Evolutionary conservation across 2,113 vertebrate species (phyloP).

Genomic region (Thamnaconus septentrionalis): DNA sequence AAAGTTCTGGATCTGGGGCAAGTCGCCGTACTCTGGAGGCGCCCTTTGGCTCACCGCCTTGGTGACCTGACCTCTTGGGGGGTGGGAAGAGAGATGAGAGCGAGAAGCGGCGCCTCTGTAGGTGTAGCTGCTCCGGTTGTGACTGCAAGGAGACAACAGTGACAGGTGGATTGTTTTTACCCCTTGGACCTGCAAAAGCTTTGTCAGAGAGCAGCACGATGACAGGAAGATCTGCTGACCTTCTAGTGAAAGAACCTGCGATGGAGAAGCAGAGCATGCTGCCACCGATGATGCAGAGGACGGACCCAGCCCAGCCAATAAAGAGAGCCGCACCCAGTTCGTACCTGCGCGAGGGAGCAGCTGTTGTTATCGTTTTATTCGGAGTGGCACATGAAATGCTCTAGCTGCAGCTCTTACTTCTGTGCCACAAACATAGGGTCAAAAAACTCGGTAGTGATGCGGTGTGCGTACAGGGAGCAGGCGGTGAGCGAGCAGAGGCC

Average conservation of each 20-base stretch:
- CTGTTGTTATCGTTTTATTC: not conserved
- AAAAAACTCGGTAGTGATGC: slow-evolving; percentile 94
- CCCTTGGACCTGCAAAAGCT: too few relatives aligned
- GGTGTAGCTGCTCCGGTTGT: slow-evolving; percentile 64
- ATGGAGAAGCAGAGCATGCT: slow-evolving; percentile 74
- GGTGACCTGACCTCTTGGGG: slow-evolving; percentile 67
- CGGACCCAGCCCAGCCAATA: slow-evolving; percentile 80
- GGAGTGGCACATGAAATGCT: not conserved
- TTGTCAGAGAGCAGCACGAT: too few relatives aligned
- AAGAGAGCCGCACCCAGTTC: slow-evolving; percentile 81
- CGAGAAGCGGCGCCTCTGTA: slow-evolving; percentile 81
- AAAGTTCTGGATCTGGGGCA: slow-evolving; percentile 71
- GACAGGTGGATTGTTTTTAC: not conserved
- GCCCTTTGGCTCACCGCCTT: slow-evolving; percentile 67
- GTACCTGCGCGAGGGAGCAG: slow-evolving; percentile 63
- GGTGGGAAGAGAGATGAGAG: slow-evolving; percentile 79
- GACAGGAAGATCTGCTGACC: slow-evolving; percentile 38
- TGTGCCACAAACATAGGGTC: slow-evolving; percentile 89
- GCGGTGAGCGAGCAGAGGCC: slow-evolving; percentile 90
- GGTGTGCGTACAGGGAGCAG: slow-evolving; percentile 93
- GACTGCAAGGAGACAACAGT: slow-evolving; percentile 35
- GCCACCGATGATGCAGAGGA: slow-evolving; percentile 78
- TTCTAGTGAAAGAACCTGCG: slow-evolving; percentile 57
- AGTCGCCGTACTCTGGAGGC: slow-evolving; percentile 59
- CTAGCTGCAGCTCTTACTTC: slow-evolving; percentile 82